Evolutionary conservation across 2,888 invertebrate species (phyloP), one percentile per base, ranked within the genome.

Genomic region (Dolichomitus sp.): DNA sequence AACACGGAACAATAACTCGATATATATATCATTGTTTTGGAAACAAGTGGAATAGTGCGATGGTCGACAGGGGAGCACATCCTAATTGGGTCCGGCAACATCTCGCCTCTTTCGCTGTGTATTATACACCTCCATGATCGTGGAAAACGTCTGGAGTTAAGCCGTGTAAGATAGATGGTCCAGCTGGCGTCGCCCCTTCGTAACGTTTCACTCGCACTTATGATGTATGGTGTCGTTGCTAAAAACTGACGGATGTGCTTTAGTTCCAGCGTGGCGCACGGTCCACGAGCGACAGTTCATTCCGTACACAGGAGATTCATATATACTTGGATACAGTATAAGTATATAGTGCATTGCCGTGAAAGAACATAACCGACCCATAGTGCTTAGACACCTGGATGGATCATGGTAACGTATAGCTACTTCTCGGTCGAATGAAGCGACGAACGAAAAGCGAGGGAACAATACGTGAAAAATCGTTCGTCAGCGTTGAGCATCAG

Each of bases 231-330:
- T 84, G 76, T 80, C 81, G 78, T 77, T 77, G 83, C 86, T 89
- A 90, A 90, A 90, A 90, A 90, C 86, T 89, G 89, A 87, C 90
- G 88, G 89, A 88, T 87, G 86, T 84, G 87, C 87, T 88, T 86
- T 83, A 84, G 76, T 83, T 74, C 54, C 68, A 42, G 72, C 19
- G 23, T 48, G 17, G 52, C 40, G 69, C 40, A 14, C 70, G 23
- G 52, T 40, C 27, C 40, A 65, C 40, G 48, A 69, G 30, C 66
- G 69, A 48, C 75, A 48, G 73, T 61, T 11, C 70, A 48, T 59
- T 69, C 40, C 30, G 45, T 76, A 68, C 76, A 37, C 69, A 57
- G 57, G 48, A 23, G 23, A 59, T 48, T 48, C 40, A 19, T 37
- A 59, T 48, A 59, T 33, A 48, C 48, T 50, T 40, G 19, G 7